A percentile compares a stretch with the other conserved stretches of the same genome.
These are phyloP conservation scores for Prionailurus bengalensis DNA, from an alignment of 2,113 vertebrate genomes.

Conservation along the genomic window DNA sequence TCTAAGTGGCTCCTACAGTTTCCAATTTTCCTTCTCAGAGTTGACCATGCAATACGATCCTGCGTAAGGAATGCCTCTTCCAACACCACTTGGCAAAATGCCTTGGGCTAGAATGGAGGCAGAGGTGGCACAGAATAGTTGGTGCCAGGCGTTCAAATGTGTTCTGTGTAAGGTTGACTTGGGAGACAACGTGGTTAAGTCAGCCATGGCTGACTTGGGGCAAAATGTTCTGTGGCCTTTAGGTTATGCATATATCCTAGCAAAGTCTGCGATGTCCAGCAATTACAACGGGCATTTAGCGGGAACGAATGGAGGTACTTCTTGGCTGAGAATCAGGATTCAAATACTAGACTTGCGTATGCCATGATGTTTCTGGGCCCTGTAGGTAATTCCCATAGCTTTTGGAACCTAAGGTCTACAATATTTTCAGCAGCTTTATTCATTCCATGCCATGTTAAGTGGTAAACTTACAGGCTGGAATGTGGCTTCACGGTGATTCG, in stretches of 20 bases:
- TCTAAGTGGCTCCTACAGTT: constrained; percentile 60
- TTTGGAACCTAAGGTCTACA: background rate
- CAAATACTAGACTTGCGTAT: background rate
- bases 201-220: background rate
- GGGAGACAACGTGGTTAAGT: constrained; percentile 47
- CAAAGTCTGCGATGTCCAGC: background rate
- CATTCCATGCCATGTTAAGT: background rate
- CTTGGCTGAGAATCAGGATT: background rate
- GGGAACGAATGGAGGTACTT: background rate
- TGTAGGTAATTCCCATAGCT: background rate
- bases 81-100: background rate
- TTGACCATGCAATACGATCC: constrained; percentile 30
- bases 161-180: background rate
- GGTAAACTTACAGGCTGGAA: background rate
- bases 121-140: background rate
- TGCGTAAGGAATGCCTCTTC: background rate
- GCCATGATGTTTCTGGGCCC: background rate
- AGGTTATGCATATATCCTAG: background rate
- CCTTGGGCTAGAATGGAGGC: background rate
- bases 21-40: constrained; percentile 62
- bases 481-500: background rate
- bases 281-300: background rate
- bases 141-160: background rate
- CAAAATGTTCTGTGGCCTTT: background rate
- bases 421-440: background rate